Percentiles rank a stretch among this genome's conserved stretches.
phyloP scores from a whole-genome alignment of 1,140 invertebrate species.

The Spodoptera frugiperda region DNA sequence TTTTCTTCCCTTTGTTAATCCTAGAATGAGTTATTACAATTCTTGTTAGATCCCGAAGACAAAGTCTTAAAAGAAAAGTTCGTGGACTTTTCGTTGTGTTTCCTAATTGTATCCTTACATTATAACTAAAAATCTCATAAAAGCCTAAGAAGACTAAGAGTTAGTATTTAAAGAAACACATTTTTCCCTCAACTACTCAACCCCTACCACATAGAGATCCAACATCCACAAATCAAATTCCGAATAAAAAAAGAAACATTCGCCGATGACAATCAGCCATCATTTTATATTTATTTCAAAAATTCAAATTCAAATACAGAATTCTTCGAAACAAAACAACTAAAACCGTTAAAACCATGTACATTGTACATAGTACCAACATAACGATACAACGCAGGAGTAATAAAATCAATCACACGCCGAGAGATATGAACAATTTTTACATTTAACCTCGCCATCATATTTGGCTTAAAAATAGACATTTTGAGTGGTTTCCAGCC shows the following conservation, averaged over 20 bases:
- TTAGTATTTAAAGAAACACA: too few species aligned
- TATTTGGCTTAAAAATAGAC: constrained; percentile 62
- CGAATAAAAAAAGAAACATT: constrained; percentile 22
- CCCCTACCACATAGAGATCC: background rate
- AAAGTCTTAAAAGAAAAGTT: too few species aligned
- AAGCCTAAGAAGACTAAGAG: too few species aligned
- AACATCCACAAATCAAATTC: background rate
- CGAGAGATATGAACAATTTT: constrained; percentile 55
- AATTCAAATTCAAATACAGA: constrained; percentile 33
- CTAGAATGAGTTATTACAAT: too few species aligned
- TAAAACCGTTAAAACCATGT: constrained; percentile 37
- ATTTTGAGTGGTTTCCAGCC: constrained; percentile 56
- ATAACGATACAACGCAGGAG: constrained; percentile 42
- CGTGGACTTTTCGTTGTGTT: too few species aligned
- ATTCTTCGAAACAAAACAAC: constrained; percentile 38
- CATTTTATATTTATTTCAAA: constrained; percentile 8
- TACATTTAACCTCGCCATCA: constrained; percentile 54
- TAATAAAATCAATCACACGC: constrained; percentile 62
- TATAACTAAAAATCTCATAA: too few species aligned
- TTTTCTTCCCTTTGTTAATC: too few species aligned
- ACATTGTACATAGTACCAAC: constrained; percentile 10
- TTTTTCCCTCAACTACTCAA: too few species aligned
- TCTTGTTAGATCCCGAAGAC: too few species aligned
- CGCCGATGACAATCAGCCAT: constrained; percentile 14
- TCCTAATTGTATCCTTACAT: too few species aligned